These are phyloP conservation scores for Melanerpes aurifrons DNA, from an alignment of 2,113 vertebrate species.

Conservation along the genomic window DNA sequence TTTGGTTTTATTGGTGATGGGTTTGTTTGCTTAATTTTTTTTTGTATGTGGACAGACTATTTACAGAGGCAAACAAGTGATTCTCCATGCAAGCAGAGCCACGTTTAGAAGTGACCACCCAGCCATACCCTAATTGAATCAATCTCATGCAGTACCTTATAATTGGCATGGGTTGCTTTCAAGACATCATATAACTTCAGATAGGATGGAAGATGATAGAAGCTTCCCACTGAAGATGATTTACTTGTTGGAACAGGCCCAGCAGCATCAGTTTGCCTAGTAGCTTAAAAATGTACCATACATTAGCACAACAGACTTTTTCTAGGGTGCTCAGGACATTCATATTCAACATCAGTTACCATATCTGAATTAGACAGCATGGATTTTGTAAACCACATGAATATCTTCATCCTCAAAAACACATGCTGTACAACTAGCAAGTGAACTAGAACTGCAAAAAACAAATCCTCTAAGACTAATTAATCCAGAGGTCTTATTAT, in stretches of 20 bases:
- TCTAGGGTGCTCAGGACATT: not conserved
- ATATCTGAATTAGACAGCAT: not conserved
- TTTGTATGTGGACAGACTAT: not conserved
- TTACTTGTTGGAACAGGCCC: slow-evolving; percentile 85
- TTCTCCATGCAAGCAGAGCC: not conserved
- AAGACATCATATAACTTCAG: slow-evolving; percentile 95
- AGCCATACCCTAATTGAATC: not conserved
- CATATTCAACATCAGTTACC: not conserved
- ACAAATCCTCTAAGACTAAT: not conserved
- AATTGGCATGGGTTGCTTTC: slow-evolving; percentile 96
- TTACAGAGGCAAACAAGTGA: not conserved
- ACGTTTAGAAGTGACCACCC: not conserved
- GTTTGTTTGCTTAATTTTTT: not conserved
- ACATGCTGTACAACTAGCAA: not conserved
- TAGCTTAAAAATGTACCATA: slow-evolving; percentile 62
- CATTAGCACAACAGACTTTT: not conserved
- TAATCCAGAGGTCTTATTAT: not conserved
- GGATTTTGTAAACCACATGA: not conserved
- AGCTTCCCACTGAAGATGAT: slow-evolving; percentile 90
- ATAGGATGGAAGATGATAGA: slow-evolving; percentile 95
- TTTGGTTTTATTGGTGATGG: not conserved
- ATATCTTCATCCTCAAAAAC: not conserved
- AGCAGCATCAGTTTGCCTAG: slow-evolving; percentile 84
- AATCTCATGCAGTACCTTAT: slow-evolving; percentile 82
- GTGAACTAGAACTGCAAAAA: not conserved